Percentiles rank a stretch among this genome's conserved stretches.
phyloP scores from a whole-genome alignment of 2,797 vertebrate species.

The Peromyscus attwateri region DNA sequence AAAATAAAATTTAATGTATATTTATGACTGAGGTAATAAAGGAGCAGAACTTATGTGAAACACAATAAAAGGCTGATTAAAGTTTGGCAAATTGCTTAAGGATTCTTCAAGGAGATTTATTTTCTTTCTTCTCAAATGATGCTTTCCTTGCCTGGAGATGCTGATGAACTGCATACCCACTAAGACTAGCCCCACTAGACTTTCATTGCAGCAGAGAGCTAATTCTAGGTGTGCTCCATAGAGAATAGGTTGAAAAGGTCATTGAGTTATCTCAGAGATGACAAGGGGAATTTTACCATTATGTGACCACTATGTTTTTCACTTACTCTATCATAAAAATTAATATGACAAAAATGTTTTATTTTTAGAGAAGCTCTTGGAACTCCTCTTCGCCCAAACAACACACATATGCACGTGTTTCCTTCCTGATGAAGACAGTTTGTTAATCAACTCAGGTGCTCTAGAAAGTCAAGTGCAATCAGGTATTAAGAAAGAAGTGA shows the following conservation, averaged over 20 bases:
- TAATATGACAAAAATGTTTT: constrained; percentile 79
- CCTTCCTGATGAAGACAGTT: constrained; percentile 82
- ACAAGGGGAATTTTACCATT: neutral
- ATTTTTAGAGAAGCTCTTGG: constrained; percentile 1
- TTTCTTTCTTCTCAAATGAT: constrained; percentile 46
- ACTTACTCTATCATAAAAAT: constrained; percentile 56
- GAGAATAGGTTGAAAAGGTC: constrained; percentile 54
- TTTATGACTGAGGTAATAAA: constrained; percentile 69
- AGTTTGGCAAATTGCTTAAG: constrained; percentile 62
- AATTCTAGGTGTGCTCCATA: constrained; percentile 40
- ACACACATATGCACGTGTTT: neutral
- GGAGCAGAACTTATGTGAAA: constrained; percentile 68
- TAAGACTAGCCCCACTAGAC: constrained; percentile 34
- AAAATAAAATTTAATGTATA: constrained; percentile 70
- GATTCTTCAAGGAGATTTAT: constrained; percentile 62
- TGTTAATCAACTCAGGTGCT: constrained; percentile 86
- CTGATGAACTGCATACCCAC: neutral
- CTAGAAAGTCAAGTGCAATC: constrained; percentile 89
- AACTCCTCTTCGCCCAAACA: neutral
- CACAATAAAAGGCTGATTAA: constrained; percentile 60
- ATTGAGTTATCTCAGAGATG: constrained; percentile 30
- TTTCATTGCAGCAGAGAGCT: neutral
- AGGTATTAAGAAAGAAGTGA: constrained; percentile 85
- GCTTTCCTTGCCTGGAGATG: neutral
- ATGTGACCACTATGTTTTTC: neutral